Percentiles rank a stretch among this genome's conserved stretches.
These are phyloP conservation scores for Tauraco erythrolophus DNA, from an alignment of 2,113 vertebrate species.

Conservation along the genomic window DNA sequence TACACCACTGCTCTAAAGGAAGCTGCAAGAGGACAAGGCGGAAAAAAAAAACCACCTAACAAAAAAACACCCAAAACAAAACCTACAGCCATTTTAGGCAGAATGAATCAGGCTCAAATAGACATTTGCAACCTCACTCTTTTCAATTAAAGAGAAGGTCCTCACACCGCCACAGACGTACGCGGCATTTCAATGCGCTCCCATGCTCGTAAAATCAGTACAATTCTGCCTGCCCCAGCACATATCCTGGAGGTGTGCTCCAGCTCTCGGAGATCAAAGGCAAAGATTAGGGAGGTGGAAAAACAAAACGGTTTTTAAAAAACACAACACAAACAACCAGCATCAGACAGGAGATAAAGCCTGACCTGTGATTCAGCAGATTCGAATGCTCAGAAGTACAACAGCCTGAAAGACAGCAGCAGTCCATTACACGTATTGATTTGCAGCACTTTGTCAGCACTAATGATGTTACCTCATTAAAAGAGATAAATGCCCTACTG, in stretches of 20 bases:
- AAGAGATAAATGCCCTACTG: slow-evolving; percentile 79
- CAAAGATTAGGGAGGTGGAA: neutral
- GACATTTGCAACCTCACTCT: neutral
- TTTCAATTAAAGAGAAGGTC: slow-evolving; percentile 1
- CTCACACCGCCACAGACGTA: neutral
- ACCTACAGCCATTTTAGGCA: neutral
- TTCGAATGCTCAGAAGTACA: slow-evolving; percentile 22
- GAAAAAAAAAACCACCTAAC: neutral
- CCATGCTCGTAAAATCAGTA: neutral
- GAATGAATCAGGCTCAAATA: neutral
- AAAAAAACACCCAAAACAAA: neutral
- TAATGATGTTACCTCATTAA: slow-evolving; percentile 83
- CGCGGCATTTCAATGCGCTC: neutral
- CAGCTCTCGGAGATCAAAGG: slow-evolving; percentile 2
- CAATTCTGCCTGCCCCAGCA: neutral
- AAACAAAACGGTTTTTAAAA: neutral
- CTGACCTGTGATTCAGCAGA: slow-evolving; percentile 75
- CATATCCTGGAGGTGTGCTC: neutral
- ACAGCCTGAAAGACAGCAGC: slow-evolving; percentile 62
- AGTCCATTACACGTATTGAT: slow-evolving; percentile 78
- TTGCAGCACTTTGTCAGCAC: slow-evolving; percentile 77
- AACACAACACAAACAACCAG: neutral
- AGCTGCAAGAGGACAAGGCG: slow-evolving; percentile 12
- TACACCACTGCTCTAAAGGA: slow-evolving; percentile 36
- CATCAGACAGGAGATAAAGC: slow-evolving; percentile 32